Conservation (phyloP, 2,113 vertebrate genomes). For the Galeopterus variegatus region DNA sequence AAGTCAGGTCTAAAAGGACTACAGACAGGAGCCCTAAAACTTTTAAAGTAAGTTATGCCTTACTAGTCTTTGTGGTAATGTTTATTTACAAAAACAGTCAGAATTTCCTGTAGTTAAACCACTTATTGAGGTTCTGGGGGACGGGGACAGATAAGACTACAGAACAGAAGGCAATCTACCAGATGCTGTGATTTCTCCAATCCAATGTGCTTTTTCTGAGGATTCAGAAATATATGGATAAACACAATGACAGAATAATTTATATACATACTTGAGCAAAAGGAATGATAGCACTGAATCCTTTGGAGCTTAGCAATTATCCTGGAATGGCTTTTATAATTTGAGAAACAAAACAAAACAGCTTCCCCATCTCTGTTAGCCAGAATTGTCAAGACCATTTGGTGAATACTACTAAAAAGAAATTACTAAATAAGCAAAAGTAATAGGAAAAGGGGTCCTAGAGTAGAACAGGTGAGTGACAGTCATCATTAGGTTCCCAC, state of each 20-base stretch:
- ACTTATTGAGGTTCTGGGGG: not conserved
- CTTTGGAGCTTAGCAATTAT: slow-evolving; percentile 53
- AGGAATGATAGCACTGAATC: slow-evolving; percentile 47
- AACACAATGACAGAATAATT: slow-evolving; percentile 37
- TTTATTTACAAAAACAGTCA: not conserved
- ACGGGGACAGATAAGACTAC: not conserved
- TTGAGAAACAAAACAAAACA: slow-evolving; percentile 55
- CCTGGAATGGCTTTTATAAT: not conserved
- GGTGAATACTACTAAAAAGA: not conserved
- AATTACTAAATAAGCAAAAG: not conserved
- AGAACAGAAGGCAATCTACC: not conserved
- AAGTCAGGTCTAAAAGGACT: not conserved
- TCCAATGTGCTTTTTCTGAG: not conserved
- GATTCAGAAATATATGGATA: slow-evolving; percentile 59
- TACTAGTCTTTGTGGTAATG: not conserved
- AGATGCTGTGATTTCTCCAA: not conserved
- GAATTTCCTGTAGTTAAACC: slow-evolving; percentile 4
- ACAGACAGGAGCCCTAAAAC: not conserved
- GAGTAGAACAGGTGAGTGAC: not conserved
- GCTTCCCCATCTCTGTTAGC: not conserved
- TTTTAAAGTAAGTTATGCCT: not conserved
- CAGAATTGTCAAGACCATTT: slow-evolving; percentile 15
- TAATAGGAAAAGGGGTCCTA: not conserved
- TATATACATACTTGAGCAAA: slow-evolving; percentile 64
- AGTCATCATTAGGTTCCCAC: not conserved